A percentile compares a stretch with the other conserved stretches of the same genome.
phyloP scores from a whole-genome alignment of 2,888 invertebrate species.

The Parasteatoda lunata region DNA sequence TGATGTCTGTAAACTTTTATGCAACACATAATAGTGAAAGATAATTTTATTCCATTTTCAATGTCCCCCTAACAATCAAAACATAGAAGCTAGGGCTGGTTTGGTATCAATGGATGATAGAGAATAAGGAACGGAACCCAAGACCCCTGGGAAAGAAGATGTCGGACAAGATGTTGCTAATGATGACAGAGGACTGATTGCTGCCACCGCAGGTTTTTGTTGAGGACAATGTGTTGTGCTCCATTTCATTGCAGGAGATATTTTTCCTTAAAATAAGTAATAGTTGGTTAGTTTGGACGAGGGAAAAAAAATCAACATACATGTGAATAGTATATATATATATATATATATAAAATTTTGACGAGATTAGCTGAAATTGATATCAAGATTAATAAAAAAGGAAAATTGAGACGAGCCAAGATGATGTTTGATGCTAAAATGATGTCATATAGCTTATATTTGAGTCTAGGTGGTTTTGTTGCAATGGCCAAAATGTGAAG shows the following conservation, averaged over 20 bases:
- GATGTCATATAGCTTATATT: too few species aligned
- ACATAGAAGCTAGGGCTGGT: slow-evolving; percentile 66
- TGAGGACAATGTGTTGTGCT: slow-evolving; percentile 60
- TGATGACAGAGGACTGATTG: slow-evolving; percentile 65
- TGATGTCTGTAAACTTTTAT: too few species aligned
- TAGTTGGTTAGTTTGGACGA: neutral
- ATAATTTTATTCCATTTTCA: neutral
- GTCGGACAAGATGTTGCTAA: slow-evolving; percentile 63
- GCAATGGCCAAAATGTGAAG: too few species aligned
- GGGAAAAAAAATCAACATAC: too few species aligned
- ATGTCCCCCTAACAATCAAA: slow-evolving; percentile 34
- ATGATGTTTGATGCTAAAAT: too few species aligned
- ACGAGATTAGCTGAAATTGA: too few species aligned
- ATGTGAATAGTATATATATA: too few species aligned
- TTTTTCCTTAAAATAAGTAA: slow-evolving; percentile 44
- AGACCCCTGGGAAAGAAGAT: slow-evolving; percentile 62
- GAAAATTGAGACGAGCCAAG: too few species aligned
- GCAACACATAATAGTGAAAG: too few species aligned
- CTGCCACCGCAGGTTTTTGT: slow-evolving; percentile 65
- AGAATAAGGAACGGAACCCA: slow-evolving; percentile 67
- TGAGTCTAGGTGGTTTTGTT: too few species aligned
- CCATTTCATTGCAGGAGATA: slow-evolving; percentile 66
- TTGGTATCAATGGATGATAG: slow-evolving; percentile 64
- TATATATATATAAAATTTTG: too few species aligned
- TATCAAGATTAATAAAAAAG: too few species aligned